These are phyloP conservation scores for Coecobrya sp. DNA, from an alignment of 2,888 invertebrate genomes.

Conservation along the genomic window DNA sequence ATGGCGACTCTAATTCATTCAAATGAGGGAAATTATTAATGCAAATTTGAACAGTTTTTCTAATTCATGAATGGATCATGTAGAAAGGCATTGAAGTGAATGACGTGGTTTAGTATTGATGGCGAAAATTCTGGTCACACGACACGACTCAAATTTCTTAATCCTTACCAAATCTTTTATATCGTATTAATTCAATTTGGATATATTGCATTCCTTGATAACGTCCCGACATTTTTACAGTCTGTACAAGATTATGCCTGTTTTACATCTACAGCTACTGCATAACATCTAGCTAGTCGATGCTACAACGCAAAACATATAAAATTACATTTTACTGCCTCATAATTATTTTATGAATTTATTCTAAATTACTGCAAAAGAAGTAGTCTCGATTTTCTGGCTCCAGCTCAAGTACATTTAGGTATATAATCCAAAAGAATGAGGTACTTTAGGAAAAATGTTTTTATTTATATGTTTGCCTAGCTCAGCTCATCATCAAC, in stretches of 20 bases:
- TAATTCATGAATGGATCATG: background rate
- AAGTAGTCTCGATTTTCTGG: conserved; percentile 62
- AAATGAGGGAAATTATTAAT: conserved; percentile 7
- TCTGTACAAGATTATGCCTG: background rate
- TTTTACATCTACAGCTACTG: background rate
- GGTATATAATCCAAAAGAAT: background rate
- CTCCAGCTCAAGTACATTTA: conserved; percentile 56
- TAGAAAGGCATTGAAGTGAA: background rate
- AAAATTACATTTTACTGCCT: conserved; percentile 46
- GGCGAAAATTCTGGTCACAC: conserved; percentile 33
- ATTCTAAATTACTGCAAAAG: conserved; percentile 39
- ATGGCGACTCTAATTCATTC: conserved; percentile 33
- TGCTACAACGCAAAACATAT: background rate
- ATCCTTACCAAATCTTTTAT: background rate
- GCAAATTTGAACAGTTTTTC: background rate
- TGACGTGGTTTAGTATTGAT: background rate
- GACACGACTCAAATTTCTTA: conserved; percentile 6
- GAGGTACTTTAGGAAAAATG: too few species aligned
- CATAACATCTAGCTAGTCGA: too few species aligned
- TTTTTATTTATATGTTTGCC: background rate
- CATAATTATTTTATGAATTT: conserved; percentile 64
- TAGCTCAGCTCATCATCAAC: background rate
- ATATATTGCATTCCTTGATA: background rate
- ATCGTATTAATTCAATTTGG: background rate
- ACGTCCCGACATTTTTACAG: background rate